Conservation (phyloP, 1,140 invertebrate genomes). For the Leptinotarsa texana region DNA sequence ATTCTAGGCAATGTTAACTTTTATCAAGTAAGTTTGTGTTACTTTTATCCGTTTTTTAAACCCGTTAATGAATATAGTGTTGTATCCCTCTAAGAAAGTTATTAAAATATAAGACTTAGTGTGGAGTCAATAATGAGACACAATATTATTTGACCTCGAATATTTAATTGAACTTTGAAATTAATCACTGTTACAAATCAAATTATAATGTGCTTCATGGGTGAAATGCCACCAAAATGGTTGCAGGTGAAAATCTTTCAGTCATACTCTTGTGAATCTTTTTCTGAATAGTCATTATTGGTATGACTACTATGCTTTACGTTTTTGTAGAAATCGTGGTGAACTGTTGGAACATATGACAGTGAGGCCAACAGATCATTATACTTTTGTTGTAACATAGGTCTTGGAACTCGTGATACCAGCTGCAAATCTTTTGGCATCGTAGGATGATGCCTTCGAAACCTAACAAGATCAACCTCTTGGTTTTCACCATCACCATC, state of each 20-base stretch:
- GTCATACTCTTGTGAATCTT: neutral
- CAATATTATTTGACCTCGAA: too few species aligned
- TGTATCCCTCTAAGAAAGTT: neutral
- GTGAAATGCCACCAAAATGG: too few species aligned
- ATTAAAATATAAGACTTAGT: neutral
- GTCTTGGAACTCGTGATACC: neutral
- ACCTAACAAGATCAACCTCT: neutral
- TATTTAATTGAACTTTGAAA: too few species aligned
- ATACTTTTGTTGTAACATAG: constrained; percentile 8
- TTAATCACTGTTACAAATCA: too few species aligned
- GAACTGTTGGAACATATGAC: neutral
- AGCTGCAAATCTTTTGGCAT: neutral
- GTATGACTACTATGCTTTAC: constrained; percentile 10
- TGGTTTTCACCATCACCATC: constrained; percentile 10
- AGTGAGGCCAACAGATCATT: constrained; percentile 1
- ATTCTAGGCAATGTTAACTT: neutral
- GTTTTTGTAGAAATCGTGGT: constrained; percentile 14
- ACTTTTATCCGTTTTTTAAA: neutral
- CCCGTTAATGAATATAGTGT: neutral
- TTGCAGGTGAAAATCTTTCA: too few species aligned
- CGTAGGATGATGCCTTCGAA: neutral
- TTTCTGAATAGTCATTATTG: neutral
- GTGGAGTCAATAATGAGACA: too few species aligned
- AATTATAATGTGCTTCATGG: too few species aligned
- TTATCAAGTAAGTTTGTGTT: neutral